Percentiles rank a stretch among this genome's conserved stretches.
Evolutionary conservation across 2,797 vertebrate species (phyloP).

Genomic region (Kryptolebias ocellatus): DNA sequence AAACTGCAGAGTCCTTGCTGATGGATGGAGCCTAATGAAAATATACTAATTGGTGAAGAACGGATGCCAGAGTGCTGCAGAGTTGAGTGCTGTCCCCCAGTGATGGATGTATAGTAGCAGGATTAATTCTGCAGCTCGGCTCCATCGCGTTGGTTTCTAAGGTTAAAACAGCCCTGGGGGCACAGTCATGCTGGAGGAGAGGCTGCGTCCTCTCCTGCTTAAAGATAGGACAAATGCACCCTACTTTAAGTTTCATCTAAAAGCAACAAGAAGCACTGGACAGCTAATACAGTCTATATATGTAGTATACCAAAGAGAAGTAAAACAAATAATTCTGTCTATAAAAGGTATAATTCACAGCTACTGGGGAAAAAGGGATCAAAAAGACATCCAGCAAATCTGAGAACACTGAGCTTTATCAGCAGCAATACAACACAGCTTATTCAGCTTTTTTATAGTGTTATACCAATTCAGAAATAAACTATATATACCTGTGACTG

Average conservation of each 20-base stretch:
- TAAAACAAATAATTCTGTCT: too few species aligned
- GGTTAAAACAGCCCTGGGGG: conserved; percentile 15
- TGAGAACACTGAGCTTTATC: neutral
- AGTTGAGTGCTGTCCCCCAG: conserved; percentile 4
- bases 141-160: conserved; percentile 27
- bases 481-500: too few species aligned
- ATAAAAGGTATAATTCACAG: too few species aligned
- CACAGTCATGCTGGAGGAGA: neutral
- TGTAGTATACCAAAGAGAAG: too few species aligned
- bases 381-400: neutral
- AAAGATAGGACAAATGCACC: neutral
- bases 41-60: conserved; percentile 28
- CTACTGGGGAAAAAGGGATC: neutral
- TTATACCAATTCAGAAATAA: neutral
- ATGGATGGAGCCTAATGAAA: conserved; percentile 38
- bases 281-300: neutral
- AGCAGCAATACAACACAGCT: too few species aligned
- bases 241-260: neutral
- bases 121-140: conserved; percentile 40
- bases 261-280: neutral
- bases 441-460: too few species aligned
- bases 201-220: neutral
- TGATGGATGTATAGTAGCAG: conserved; percentile 29
- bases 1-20: conserved; percentile 6
- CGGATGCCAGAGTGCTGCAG: conserved; percentile 31